Evolutionary conservation across 1,140 invertebrate genomes (phyloP), one percentile per base, ranked within the genome.

Genomic region (Pygmarrhopalites habei): DNA sequence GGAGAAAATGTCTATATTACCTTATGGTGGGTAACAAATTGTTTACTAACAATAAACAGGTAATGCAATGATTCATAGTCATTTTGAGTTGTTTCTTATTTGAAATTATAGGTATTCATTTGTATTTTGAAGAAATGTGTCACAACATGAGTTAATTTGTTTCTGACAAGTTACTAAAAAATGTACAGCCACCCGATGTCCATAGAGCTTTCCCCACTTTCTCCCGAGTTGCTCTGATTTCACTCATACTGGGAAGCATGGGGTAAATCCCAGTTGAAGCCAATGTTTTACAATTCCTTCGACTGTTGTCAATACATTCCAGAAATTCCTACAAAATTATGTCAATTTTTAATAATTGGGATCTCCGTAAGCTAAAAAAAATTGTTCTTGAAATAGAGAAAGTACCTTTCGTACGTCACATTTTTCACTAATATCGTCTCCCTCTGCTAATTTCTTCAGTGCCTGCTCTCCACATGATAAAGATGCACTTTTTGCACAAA

Each of bases 401-500:
- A 14, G 30, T 44, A 61, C 64, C 58, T 57, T 59, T 28, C 64
- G 23, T 0, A 57, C 23, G 19, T 61, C 46, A n/a, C 58, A 65
- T 57, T 39, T 55, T 1, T 35, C 39, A 14, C 41, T 25, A 12
- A 62, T 3, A 28, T 49, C 46, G 14, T 0, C 32, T 12, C 3
- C 55, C 3, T 52, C 53, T 3, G 32, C 43, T 26, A 65, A 10
- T 0, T 35, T 39, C 19, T 7, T 25, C 15, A 64, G 49, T 0
- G 65, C 59, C 12, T 46, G 43, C 32, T 56, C 55, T 5, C 66
- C 66, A 59, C 66, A 68, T 14, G 52, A 19, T 7, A 64, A 26
- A 19, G 66, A 68, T 51, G 66, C 58, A 46, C 53, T 62, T 14
- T 58, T 68, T 32, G 53, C 66, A 35, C 66, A 68, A 17, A 62